A percentile compares a stretch with the other conserved stretches of the same genome.
Conservation (phyloP, 2,797 vertebrate species). For the Phrynocephalus forsythii region DNA sequence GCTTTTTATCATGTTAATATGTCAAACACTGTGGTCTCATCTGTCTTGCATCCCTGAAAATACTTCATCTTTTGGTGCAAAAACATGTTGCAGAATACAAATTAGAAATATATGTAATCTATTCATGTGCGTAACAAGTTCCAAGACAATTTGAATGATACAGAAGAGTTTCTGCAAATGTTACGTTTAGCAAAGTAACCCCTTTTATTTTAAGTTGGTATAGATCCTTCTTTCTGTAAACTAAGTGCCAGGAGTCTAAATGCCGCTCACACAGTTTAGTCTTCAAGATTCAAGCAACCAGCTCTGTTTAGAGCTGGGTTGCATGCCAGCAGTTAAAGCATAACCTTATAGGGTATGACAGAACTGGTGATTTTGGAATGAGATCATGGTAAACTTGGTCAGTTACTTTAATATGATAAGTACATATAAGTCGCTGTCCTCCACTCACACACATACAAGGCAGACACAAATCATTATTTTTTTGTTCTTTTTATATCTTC, state of each 20-base stretch:
- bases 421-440: constrained; percentile 39
- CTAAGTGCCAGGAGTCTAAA: constrained; percentile 43
- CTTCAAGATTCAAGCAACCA: constrained; percentile 75
- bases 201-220: constrained; percentile 11
- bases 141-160: background rate
- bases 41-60: background rate
- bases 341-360: constrained; percentile 79
- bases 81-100: background rate
- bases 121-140: background rate
- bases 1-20: no score
- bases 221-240: constrained; percentile 40
- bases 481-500: constrained; percentile 5
- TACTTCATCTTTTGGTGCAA: background rate
- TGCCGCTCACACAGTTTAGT: constrained; percentile 64
- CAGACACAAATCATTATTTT: constrained; percentile 26
- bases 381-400: constrained; percentile 72
- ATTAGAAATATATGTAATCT: background rate
- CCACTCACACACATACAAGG: background rate
- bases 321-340: constrained; percentile 73
- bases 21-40: background rate
- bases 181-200: background rate
- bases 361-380: constrained; percentile 69
- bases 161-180: background rate
- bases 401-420: constrained; percentile 43
- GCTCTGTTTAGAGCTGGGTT: constrained; percentile 72